Percentiles rank a stretch among this genome's conserved stretches.
Conservation (phyloP, 2,797 vertebrate species). For the Crossoptilon crossoptilon region DNA sequence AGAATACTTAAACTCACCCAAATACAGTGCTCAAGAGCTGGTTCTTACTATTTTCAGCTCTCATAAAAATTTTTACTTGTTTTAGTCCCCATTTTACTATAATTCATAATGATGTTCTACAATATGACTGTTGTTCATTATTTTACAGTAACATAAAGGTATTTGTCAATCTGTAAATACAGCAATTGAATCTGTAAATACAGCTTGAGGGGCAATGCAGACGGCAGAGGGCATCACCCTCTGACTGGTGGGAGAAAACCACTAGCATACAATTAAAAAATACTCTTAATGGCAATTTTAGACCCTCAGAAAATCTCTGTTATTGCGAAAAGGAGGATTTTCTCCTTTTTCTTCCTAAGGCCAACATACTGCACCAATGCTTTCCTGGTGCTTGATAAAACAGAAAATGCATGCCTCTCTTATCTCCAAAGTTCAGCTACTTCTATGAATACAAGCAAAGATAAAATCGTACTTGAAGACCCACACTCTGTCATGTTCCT, state of each 20-base stretch:
- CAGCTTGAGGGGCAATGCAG: background rate
- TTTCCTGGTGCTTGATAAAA: rapidly evolving
- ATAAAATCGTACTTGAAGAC: background rate
- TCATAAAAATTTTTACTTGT: background rate
- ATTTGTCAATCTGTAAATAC: background rate
- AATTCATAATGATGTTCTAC: background rate
- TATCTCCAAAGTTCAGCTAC: background rate
- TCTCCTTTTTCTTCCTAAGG: background rate
- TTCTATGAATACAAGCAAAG: background rate
- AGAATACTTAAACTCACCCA: background rate
- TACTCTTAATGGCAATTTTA: background rate
- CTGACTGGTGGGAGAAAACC: background rate
- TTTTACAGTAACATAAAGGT: background rate
- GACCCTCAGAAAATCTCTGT: background rate
- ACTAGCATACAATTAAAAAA: background rate
- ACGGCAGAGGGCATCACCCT: background rate
- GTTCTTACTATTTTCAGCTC: background rate
- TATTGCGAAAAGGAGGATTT: background rate
- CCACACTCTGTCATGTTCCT: background rate
- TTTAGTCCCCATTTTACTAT: background rate
- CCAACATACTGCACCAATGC: background rate
- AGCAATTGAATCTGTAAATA: background rate
- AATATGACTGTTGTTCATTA: background rate
- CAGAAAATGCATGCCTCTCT: background rate
- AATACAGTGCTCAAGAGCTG: background rate